phyloP scores from a whole-genome alignment of 2,888 invertebrate species.

The Aphelenchoides bicaudatus region DNA sequence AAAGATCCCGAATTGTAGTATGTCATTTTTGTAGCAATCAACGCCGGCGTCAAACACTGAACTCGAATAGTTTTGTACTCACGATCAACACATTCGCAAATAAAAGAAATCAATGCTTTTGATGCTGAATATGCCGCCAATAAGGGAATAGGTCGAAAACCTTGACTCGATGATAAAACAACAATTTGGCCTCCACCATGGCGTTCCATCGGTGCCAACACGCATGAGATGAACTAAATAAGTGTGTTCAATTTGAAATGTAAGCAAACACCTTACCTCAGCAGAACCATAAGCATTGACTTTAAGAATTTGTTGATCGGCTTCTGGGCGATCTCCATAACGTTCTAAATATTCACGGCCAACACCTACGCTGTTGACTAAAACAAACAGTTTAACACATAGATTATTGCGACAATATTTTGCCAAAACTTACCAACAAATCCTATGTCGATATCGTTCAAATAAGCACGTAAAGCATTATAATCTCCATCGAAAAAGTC shows the following conservation, averaged over 20 bases:
- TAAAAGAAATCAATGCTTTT: constrained; percentile 53
- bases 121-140: constrained; percentile 56
- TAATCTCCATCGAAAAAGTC: constrained; percentile 50
- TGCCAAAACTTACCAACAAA: constrained; percentile 40
- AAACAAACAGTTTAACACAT: constrained; percentile 15
- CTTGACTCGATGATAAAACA: constrained; percentile 53
- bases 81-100: constrained; percentile 52
- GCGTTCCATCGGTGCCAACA: constrained; percentile 54
- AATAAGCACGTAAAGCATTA: constrained; percentile 38
- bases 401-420: neutral
- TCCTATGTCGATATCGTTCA: constrained; percentile 52
- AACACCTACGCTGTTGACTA: constrained; percentile 58
- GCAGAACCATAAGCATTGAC: constrained; percentile 56
- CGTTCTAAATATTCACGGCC: constrained; percentile 54
- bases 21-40: constrained; percentile 60
- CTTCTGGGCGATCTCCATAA: constrained; percentile 53
- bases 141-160: constrained; percentile 55
- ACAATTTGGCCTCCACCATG: constrained; percentile 57
- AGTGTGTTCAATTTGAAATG: neutral
- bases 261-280: constrained; percentile 35
- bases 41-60: constrained; percentile 54
- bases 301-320: constrained; percentile 49
- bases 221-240: constrained; percentile 51
- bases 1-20: constrained; percentile 54
- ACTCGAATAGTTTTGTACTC: constrained; percentile 54